These are phyloP conservation scores for Vidua macroura DNA, from an alignment of 2,113 vertebrate species.

Conservation along the genomic window DNA sequence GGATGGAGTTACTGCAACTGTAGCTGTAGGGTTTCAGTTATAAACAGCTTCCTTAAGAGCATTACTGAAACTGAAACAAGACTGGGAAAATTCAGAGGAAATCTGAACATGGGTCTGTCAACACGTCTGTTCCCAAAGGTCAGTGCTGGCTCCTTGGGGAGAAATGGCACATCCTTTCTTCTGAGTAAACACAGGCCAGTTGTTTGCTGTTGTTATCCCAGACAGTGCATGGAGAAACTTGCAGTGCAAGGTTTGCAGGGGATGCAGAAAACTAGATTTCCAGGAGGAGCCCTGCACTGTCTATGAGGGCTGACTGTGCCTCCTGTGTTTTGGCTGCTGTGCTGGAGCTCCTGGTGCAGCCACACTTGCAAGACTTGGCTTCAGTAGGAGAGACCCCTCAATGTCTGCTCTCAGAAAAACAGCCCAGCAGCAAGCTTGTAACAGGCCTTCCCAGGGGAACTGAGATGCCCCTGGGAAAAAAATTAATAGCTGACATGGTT, in stretches of 20 bases:
- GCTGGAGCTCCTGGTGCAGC: neutral
- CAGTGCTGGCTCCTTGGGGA: neutral
- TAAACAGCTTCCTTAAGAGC: neutral
- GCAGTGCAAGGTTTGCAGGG: neutral
- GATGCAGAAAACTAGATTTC: neutral
- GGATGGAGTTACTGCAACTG: neutral
- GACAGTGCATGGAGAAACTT: neutral
- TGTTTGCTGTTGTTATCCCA: neutral
- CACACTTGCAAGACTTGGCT: accelerated
- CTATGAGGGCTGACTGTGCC: neutral
- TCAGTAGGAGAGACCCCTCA: neutral
- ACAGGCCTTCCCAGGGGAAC: neutral
- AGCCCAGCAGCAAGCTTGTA: neutral
- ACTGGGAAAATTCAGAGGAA: conserved; percentile 56
- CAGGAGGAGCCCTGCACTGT: neutral
- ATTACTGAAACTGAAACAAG: conserved; percentile 21
- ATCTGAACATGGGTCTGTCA: neutral
- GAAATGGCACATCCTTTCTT: conserved; percentile 10
- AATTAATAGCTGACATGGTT: neutral
- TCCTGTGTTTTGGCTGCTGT: neutral
- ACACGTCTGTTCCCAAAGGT: conserved; percentile 7
- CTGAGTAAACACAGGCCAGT: neutral
- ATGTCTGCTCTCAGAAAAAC: neutral
- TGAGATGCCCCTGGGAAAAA: neutral
- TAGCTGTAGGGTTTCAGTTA: neutral